Base-by-base conservation (phyloP, 2,797 vertebrate genomes). In the Chaetophractus vellerosus region DNA sequence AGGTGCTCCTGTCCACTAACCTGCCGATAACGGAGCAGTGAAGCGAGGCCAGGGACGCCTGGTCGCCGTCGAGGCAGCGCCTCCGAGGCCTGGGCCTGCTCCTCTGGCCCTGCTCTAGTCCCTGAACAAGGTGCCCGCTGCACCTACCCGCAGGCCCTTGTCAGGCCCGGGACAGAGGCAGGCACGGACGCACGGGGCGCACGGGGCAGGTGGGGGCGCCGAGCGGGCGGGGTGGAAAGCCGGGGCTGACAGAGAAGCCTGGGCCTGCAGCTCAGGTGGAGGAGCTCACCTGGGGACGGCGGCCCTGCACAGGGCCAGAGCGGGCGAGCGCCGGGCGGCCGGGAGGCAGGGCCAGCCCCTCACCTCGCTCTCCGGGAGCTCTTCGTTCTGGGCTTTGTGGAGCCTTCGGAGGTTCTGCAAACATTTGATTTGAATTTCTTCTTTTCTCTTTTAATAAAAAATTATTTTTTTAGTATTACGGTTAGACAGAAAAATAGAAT, bases 251-350 rank as follows among this genome's bases (percentile, higher is more conserved):
- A n/a, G n/a, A n/a, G n/a, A n/a, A n/a, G n/a, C n/a, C n/a, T n/a
- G n/a, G n/a, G n/a, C n/a, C n/a, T n/a, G 38, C 38, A 38, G 9
- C 21, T 2, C 8, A 0, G 28, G 21, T 0, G 24, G 33, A 59
- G 19, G 52, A 18, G 18, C 18, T 50, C 52, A 6, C 15, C 52
- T 64, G n/a, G 19, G 79, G 31, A 57, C 48, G 71, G 82, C 4
- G 2, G 2, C 31, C 38, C 19, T 19, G 19, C 6, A 48, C 2
- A 21, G 48, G 74, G 45, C 26, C 72, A 48, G 4, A 3, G 12
- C 5, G 26, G 75, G 48, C 75, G 23, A 33, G 11, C 55, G 52
- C 78, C 55, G 18, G 26, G 26, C 9, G 36, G 16, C 78, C 55
- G 18, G 26, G 26, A 15, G 36, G 16, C 9, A 24, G 38, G 6